Base-by-base conservation (phyloP, 2,797 vertebrate genomes). In the Babyrousa celebensis region DNA sequence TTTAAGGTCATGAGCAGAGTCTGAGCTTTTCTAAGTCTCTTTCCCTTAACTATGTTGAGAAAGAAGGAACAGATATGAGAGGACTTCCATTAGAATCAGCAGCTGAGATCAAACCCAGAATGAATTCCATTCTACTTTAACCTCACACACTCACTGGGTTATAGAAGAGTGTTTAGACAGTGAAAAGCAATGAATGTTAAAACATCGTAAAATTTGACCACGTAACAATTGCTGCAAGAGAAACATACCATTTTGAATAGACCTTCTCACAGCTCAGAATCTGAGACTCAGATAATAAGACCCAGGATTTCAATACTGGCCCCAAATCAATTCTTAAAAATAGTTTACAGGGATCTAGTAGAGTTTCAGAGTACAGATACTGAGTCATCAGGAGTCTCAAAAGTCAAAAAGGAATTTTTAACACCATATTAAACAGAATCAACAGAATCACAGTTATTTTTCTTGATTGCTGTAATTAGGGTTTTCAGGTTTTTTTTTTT, bases 171-270 rank as follows among this genome's bases (percentile, higher is more conserved):
- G 63, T 78, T 98, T 97, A 4, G 67, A 97, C 96, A 21, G 32
- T 77, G 87, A 98, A 95, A 92, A 96, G 96, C 95, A 29, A 16
- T 88, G 85, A 96, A 97, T 97, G 98, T 96, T 97, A 11, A 68
- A 97, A 65, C 92, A 93, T 96, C 97, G 97, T 93, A 97, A 98
- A 98, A 98, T 97, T 94, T 85, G 97, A 91, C 86, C 97, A 96
- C 97, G 97, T 98, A 98, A 96, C 92, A 97, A 97, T 95, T 94
- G 91, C 71, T 98, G 90, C 75, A 98, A 95, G 96, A 98, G 98
- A 98, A 98, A 95, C 80, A 92, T 90, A 87, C 58, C 54, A 94
- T 97, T 98, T 98, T 97, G 0, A 0, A 96, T 85, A 97, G 96
- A 97, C 96, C 79, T 92, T 94, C 98, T 95, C 95, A 96, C 79